Conservation (phyloP, 2,888 invertebrate genomes). For the Dolichopus griseipennis region DNA sequence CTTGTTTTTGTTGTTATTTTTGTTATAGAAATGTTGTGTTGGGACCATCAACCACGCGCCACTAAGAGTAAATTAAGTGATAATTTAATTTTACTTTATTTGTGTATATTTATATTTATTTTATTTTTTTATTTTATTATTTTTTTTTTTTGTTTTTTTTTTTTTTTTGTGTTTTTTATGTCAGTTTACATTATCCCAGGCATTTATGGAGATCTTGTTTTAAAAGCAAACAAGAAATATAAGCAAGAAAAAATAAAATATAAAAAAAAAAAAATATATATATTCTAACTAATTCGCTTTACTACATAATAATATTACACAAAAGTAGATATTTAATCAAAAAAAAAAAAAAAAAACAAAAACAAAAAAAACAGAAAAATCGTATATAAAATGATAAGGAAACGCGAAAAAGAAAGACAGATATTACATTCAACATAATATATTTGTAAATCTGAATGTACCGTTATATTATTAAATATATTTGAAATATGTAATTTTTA, state of each 20-base stretch:
- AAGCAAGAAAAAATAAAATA: too few relatives aligned
- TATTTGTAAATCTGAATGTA: too few relatives aligned
- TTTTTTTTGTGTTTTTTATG: background rate
- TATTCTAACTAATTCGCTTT: background rate
- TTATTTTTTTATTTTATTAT: background rate
- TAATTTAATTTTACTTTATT: conserved; percentile 14
- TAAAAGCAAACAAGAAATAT: background rate
- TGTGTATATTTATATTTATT: background rate
- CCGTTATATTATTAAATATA: too few relatives aligned
- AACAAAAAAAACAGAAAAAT: too few relatives aligned
- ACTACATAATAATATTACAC: background rate
- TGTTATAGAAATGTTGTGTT: too few relatives aligned
- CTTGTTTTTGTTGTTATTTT: background rate
- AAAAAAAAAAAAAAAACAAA: background rate
- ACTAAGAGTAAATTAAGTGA: conserved; percentile 13
- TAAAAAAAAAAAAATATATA: background rate
- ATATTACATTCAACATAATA: too few relatives aligned
- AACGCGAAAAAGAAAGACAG: too few relatives aligned
- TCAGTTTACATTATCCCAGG: conserved; percentile 10
- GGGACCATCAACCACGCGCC: background rate
- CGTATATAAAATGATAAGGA: too few relatives aligned
- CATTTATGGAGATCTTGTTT: conserved; percentile 9
- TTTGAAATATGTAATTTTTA: too few relatives aligned
- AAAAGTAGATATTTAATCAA: conserved; percentile 4
- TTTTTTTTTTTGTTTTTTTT: too few relatives aligned